Evolutionary conservation across 2,888 invertebrate species (phyloP).

Genomic region (Entomobrya multifasciata): DNA sequence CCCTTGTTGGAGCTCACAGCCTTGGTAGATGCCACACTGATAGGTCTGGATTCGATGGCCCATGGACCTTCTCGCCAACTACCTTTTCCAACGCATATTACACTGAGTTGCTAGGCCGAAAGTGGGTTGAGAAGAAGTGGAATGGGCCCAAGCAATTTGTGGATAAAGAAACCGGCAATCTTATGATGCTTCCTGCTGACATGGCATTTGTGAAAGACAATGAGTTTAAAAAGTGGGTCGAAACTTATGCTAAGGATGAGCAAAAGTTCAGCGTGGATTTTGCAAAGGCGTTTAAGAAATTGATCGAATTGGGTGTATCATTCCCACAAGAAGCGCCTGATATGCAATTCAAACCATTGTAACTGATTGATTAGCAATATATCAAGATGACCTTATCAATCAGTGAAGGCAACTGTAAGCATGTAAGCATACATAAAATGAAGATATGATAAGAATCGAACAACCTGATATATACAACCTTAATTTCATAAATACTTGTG

Average conservation of each 20-base stretch:
- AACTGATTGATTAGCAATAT: background rate
- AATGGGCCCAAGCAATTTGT: slow-evolving; percentile 74
- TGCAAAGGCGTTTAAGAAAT: slow-evolving; percentile 72
- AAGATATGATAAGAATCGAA: too few relatives aligned
- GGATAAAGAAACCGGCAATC: slow-evolving; percentile 72
- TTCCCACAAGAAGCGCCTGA: slow-evolving; percentile 71
- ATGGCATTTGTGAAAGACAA: slow-evolving; percentile 72
- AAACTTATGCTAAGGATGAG: slow-evolving; percentile 75
- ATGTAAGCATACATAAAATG: too few relatives aligned
- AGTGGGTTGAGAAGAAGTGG: slow-evolving; percentile 74
- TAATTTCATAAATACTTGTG: background rate
- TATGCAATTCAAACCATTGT: slow-evolving; percentile 64
- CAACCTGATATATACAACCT: slow-evolving; percentile 1
- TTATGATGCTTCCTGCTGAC: slow-evolving; percentile 76
- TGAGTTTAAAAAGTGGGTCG: slow-evolving; percentile 73
- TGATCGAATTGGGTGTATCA: slow-evolving; percentile 72
- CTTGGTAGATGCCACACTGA: slow-evolving; percentile 75
- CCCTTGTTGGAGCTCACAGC: slow-evolving; percentile 73
- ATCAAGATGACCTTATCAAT: background rate
- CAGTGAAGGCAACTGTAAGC: too few relatives aligned
- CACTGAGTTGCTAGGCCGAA: slow-evolving; percentile 60
- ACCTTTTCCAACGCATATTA: slow-evolving; percentile 73
- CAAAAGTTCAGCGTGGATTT: slow-evolving; percentile 73
- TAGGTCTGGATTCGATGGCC: slow-evolving; percentile 75
- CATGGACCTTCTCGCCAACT: slow-evolving; percentile 74